Base-by-base conservation (phyloP, 2,888 invertebrate species). In the Cephonodes hylas region DNA sequence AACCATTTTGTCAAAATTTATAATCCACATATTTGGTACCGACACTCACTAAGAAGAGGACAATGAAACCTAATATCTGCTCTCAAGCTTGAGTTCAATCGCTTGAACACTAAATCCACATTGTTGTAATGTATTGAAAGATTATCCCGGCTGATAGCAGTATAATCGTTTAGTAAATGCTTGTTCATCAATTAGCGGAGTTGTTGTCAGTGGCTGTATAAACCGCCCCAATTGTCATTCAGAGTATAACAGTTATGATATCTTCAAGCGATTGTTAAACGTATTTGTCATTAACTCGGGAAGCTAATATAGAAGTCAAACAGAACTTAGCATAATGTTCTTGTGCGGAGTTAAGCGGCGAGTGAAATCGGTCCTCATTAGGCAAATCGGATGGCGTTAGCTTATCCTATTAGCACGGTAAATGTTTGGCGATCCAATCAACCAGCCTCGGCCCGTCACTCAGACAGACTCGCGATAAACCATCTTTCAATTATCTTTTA, bases 281-380 rank as follows among this genome's bases (percentile, higher is more conserved):
- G 45, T 64, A 61, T 81, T 82, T 84, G 83, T 80, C 80, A 87
- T 85, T 84, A 83, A 84, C 77, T 79, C 70, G 67, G 76, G 72
- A 68, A 80, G 80, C 77, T 85, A 84, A 86, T 85, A 79, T 79
- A 80, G 76, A 88, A 89, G 83, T 85, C 86, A 89, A 91, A 90
- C 82, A 86, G 77, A 84, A 85, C 82, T 89, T 86, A 85, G 88
- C 89, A 91, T 91, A 89, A 89, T 88, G 85, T 77, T 80, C 81
- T 78, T 79, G 81, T 74, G 75, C 79, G 73, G 77, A 82, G 78
- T 80, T 79, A 73, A 77, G 73, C 72, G 76, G 77, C 71, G 78
- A 79, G 74, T 78, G 74, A 76, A 86, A 85, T 88, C 86, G 85
- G 73, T 82, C 78, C 85, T 90, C 88, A 91, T 90, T 91, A 90